Evolutionary conservation across 2,797 vertebrate genomes (phyloP), one percentile per base, ranked within the genome.

Genomic region (Bufotes viridis): DNA sequence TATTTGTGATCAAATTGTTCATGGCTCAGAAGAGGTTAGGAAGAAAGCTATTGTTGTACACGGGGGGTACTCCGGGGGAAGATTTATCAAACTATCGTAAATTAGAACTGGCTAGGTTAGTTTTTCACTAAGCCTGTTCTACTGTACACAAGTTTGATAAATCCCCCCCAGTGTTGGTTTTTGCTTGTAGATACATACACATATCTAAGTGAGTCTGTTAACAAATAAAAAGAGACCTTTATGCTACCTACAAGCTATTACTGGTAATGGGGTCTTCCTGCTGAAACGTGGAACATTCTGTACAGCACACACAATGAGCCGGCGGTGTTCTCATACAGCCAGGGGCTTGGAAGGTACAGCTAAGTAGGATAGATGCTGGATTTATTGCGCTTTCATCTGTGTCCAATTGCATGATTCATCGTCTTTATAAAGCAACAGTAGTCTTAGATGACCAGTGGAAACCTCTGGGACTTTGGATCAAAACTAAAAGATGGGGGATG

Each of bases 311-410:
- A 84, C 69, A 78, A 26, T 22, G 24, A 87, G 26, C 34, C 9
- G 55, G 61, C 13, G 65, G 26, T 81, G 79, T 75, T 51, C 58
- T 85, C 78, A 80, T 85, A 58, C 75, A 80, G 67, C 60, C 75
- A 22, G 7, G 79, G n/a, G 75, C 78, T 58, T 72, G 69, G 11
- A 80, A 72, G 65, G 76, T 79, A 84, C 87, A 84, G 81, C 79
- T 84, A 88, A 80, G 78, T 61, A 49, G 11, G n/a, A 61, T 65
- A 10, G n/a, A 65, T 84, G 74, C 34, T 14, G 72, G 72, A 88
- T 88, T 83, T 65, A 78, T 74, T 34, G n/a, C 74, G 13, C 55
- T 74, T 75, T 84, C n/a, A 67, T 88, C 74, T 72, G 20, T 55
- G 6, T 51, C 61, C 69, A 72, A 80, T 67, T 81, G 29, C 61